phyloP scores from a whole-genome alignment of 2,888 invertebrate species.

The Proisotoma minuta region DNA sequence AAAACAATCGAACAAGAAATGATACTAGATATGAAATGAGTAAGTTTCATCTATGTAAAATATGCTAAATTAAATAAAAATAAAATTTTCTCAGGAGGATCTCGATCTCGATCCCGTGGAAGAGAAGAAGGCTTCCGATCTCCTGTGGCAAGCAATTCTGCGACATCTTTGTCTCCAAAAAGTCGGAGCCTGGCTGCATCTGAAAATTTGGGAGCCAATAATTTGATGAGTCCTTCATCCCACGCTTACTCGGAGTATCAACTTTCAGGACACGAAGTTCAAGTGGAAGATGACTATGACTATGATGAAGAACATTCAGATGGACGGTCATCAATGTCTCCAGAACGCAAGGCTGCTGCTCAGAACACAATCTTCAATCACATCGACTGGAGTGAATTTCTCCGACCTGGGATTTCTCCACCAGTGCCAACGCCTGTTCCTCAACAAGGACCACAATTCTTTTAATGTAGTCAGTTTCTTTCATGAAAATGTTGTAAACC shows the following conservation, averaged over 20 bases:
- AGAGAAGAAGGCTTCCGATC: not conserved
- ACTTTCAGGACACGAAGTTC: not conserved
- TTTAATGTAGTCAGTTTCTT: too few species aligned
- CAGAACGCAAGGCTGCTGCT: constrained; percentile 3
- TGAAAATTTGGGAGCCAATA: not conserved
- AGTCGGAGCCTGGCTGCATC: not conserved
- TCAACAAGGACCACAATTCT: constrained; percentile 18
- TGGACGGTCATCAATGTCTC: too few species aligned
- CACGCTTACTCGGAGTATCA: constrained; percentile 11
- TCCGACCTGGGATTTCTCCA: constrained; percentile 41
- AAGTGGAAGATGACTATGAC: not conserved
- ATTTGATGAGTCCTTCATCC: constrained; percentile 5
- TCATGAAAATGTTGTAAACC: too few species aligned
- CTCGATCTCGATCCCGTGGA: not conserved
- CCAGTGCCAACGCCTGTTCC: constrained; percentile 40
- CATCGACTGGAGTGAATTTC: constrained; percentile 46
- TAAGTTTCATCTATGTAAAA: constrained; percentile 5
- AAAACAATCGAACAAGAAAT: constrained; percentile 3
- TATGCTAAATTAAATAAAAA: not conserved
- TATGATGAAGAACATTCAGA: not conserved
- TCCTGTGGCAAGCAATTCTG: not conserved
- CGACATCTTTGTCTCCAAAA: constrained; percentile 9
- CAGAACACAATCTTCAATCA: constrained; percentile 45
- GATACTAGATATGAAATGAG: constrained; percentile 15
- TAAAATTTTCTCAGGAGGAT: not conserved